Conservation (phyloP, 53 echinoderm and acorn worm genomes). For the Arbacia lixula region DNA sequence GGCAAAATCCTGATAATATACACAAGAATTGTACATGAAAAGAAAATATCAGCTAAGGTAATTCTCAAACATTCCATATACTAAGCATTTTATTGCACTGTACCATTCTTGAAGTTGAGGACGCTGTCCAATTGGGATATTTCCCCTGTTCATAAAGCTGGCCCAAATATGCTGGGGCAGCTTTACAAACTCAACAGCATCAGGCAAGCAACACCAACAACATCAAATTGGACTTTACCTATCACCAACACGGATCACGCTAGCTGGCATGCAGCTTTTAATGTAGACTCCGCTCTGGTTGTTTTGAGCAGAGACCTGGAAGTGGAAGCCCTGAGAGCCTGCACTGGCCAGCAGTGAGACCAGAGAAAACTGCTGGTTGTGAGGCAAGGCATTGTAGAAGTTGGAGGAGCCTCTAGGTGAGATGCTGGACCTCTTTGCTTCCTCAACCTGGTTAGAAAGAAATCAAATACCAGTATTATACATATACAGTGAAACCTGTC, state of each 20-base stretch:
- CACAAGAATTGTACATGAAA: too few species aligned
- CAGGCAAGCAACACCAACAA: too few species aligned
- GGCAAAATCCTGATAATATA: too few species aligned
- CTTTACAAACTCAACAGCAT: too few species aligned
- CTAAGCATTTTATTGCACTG: too few species aligned
- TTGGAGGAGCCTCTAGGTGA: conserved; percentile 1
- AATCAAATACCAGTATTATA: background rate
- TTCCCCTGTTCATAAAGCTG: too few species aligned
- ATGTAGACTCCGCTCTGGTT: conserved; percentile 75
- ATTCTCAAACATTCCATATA: too few species aligned
- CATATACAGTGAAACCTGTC: background rate
- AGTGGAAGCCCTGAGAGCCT: conserved; percentile 66
- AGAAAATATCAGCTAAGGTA: too few species aligned
- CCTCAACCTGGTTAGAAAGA: conserved; percentile 6
- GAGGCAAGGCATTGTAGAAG: conserved; percentile 48
- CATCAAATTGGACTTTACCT: too few species aligned
- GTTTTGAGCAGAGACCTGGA: conserved; percentile 61
- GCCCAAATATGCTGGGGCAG: too few species aligned
- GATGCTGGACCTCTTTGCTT: conserved; percentile 22
- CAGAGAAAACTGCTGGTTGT: conserved; percentile 63
- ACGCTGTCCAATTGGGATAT: too few species aligned
- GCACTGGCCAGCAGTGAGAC: conserved; percentile 53
- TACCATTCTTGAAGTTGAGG: too few species aligned
- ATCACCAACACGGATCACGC: conserved; percentile 70
- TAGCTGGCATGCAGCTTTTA: conserved; percentile 63